A percentile compares a stretch with the other conserved stretches of the same genome.
Evolutionary conservation across 1,140 invertebrate species (phyloP).

Genomic region (Papilio polyxenes): DNA sequence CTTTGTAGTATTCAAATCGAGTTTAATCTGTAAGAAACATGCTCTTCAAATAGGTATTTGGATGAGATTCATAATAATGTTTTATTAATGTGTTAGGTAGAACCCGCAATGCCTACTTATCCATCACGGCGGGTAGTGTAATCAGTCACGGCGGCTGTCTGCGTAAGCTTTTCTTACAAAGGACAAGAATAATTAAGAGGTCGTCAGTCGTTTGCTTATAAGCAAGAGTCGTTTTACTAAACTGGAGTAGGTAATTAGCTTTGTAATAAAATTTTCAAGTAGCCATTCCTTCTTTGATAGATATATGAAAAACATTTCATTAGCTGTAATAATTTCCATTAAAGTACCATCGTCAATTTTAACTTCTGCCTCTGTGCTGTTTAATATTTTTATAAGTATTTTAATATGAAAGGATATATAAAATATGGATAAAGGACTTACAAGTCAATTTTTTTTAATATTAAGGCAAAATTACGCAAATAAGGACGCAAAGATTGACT

Average conservation of each 20-base stretch:
- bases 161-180: slow-evolving; percentile 44
- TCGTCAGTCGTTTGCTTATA: slow-evolving; percentile 36
- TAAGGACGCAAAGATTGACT: not conserved
- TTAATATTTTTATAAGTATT: not conserved
- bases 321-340: not conserved
- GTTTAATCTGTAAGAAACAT: not conserved
- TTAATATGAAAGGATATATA: not conserved
- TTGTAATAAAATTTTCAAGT: slow-evolving; percentile 20
- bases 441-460: not conserved
- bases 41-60: slow-evolving; percentile 23
- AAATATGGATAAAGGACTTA: not conserved
- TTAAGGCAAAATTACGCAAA: not conserved
- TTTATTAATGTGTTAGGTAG: slow-evolving; percentile 49
- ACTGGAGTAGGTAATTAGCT: slow-evolving; percentile 11
- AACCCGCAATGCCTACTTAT: slow-evolving; percentile 47
- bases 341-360: not conserved
- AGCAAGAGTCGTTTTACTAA: slow-evolving; percentile 12
- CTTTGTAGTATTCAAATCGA: not conserved
- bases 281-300: slow-evolving; percentile 1
- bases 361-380: not conserved
- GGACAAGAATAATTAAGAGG: slow-evolving; percentile 45
- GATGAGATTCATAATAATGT: slow-evolving; percentile 25
- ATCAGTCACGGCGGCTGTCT: slow-evolving; percentile 52
- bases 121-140: slow-evolving; percentile 52
- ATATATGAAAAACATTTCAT: not conserved